Evolutionary conservation across 1,140 invertebrate species (phyloP).

Genomic region (Polyergus mexicanus): DNA sequence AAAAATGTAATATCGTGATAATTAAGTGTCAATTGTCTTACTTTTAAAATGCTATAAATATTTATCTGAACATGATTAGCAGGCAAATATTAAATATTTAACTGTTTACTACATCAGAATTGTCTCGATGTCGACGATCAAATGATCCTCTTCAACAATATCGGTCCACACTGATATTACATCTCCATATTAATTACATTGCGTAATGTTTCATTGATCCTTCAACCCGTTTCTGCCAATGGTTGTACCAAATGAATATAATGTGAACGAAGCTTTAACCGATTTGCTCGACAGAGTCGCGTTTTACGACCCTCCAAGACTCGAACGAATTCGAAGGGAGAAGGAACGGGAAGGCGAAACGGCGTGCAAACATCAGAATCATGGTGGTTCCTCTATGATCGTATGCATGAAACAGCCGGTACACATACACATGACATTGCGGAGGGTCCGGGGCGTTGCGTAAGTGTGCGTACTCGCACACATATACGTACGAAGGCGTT

Average conservation of each 20-base stretch:
- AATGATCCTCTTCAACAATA: conserved; percentile 4
- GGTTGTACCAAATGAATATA: not conserved
- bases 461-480: conserved; percentile 35
- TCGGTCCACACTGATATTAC: not conserved
- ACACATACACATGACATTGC: conserved; percentile 52
- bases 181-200: conserved; percentile 1
- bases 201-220: not conserved
- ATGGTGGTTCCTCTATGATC: conserved; percentile 63
- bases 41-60: not conserved
- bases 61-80: not conserved
- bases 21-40: not conserved
- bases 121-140: not conserved
- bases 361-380: conserved; percentile 58
- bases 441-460: conserved; percentile 49
- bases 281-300: conserved; percentile 20
- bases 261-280: conserved; percentile 32
- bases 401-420: conserved; percentile 44
- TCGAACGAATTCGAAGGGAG: conserved; percentile 28
- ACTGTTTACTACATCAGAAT: not conserved
- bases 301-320: conserved; percentile 22
- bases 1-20: not conserved
- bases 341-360: conserved; percentile 27
- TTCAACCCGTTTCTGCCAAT: not conserved
- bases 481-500: conserved; percentile 18
- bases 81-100: conserved; percentile 7